Evolutionary conservation across 2,113 vertebrate species (phyloP), one percentile per base, ranked within the genome.

Genomic region (Pelecanoides urinatrix): DNA sequence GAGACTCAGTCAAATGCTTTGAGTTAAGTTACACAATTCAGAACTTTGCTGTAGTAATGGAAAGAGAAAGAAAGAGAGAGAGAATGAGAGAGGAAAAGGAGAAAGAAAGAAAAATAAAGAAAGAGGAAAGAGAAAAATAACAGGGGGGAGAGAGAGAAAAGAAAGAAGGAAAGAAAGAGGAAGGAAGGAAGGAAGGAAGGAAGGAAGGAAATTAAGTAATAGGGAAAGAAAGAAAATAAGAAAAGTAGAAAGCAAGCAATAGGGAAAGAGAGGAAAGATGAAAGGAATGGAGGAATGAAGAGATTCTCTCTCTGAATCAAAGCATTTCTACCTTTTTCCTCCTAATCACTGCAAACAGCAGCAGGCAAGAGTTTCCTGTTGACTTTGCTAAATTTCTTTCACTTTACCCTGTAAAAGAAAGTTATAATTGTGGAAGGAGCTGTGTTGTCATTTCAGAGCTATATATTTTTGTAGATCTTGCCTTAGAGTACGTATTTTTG

Each of bases 311-410:
- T 38, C 76, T 95, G 76, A 92, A 95, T 90, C 44, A 93, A 94
- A 87, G 19, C 2, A n/a, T 91, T 92, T 85, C 38, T 91, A 86
- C 32, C 9, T 34, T 62, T 92, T 95, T 61, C 25, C 30, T 76
- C 53, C 78, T 81, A 90, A 45, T 66, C 7, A 0, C 59, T 90
- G 65, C 29, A 73, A 91, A 68, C 26, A 90, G 86, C n/a, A 93
- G 70, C 71, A 96, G 95, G 79, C 86, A 95, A 96, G 71, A 45
- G 8, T 88, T 97, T 90, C 55, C 65, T 86, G 85, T 88, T 88
- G 94, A 85, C 97, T 97, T 94, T 81, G 77, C 27, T 92, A 86
- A 30, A 76, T 95, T 79, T 70, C 42, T 55, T 55, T 75, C 56
- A 86, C 50, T 83, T 82, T 72, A 79, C 34, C 23, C 42, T 94